Conservation (phyloP, 2,888 invertebrate species). For the Ectobius pallidus region DNA sequence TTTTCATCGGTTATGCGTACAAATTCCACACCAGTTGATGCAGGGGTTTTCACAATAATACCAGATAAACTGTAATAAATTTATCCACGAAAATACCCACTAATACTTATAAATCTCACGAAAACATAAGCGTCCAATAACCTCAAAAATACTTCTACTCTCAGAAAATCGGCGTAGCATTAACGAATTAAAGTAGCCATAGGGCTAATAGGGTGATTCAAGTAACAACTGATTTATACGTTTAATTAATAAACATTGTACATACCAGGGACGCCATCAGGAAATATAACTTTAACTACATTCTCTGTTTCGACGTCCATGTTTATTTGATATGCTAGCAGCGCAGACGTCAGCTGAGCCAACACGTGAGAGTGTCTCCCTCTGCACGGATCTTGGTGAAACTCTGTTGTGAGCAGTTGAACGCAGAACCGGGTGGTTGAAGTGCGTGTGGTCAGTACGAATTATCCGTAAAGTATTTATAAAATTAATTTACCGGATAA, state of each 20-base stretch:
- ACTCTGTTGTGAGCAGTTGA: conserved; percentile 11
- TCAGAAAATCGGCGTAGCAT: too few species aligned
- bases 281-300: conserved; percentile 59
- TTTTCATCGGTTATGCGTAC: too few species aligned
- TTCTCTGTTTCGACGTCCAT: conserved; percentile 59
- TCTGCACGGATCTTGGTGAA: conserved; percentile 7
- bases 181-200: too few species aligned
- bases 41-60: too few species aligned
- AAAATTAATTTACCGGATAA: neutral
- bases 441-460: conserved; percentile 8
- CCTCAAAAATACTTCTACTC: too few species aligned
- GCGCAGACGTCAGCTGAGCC: conserved; percentile 12
- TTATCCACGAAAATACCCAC: too few species aligned
- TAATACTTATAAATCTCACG: too few species aligned
- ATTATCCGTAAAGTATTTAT: conserved; percentile 14
- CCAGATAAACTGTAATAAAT: too few species aligned
- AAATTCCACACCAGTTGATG: too few species aligned
- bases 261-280: conserved; percentile 57
- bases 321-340: conserved; percentile 35
- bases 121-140: too few species aligned
- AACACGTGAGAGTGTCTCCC: conserved; percentile 23
- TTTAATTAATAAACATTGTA: neutral
- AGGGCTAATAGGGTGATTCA: too few species aligned
- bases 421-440: conserved; percentile 6
- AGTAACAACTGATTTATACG: too few species aligned